Base-by-base conservation (phyloP, 2,888 invertebrate species). In the Synanthedon vespiformis region DNA sequence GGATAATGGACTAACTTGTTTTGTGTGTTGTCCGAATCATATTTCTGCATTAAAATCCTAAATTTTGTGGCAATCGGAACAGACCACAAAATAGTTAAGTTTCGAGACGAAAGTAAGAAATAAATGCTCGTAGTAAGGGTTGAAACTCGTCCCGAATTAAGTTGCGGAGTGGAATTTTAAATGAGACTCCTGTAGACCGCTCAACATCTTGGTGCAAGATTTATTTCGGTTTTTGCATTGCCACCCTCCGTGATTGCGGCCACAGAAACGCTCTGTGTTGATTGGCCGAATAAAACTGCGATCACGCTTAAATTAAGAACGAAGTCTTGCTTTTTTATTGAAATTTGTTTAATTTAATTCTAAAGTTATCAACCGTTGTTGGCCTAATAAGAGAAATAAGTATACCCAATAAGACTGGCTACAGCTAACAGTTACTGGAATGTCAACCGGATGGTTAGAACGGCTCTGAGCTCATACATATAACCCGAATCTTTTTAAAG, bases 181-280 rank as follows among this genome's bases (percentile, higher is more conserved):
- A 77, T 74, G 72, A 73, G 68, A 63, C 48, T 61, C 62, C 58
- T 57, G 62, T 59, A 63, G 69, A 69, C 71, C 69, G 62, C 63
- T 44, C 14, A 63, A 55, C 70, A 65, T 75, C 74, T 77, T 75
- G 68, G 67, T 67, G 58, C 56, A 62, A 72, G 77, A 82, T 82
- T 81, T 80, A 81, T 82, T 75, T 76, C 70, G 68, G 73, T 71
- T 78, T 82, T 80, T 77, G 77, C 74, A 76, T 81, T 70, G 67
- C 64, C 59, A 54, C 60, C 63, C 66, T 65, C 68, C 67, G 65
- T 67, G 64, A 44, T 44, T 44, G 44, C 14, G 44, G 44, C 14
- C 13, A 44, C 34, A 44, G 13, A 44, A 44, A 44, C n/a, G 55
- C 57, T 52, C 56, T 54, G 63, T 59, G 63, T 61, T 67, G 70